Conservation (phyloP, 2,113 vertebrate species). For the Rhynchopsitta pachyrhyncha region DNA sequence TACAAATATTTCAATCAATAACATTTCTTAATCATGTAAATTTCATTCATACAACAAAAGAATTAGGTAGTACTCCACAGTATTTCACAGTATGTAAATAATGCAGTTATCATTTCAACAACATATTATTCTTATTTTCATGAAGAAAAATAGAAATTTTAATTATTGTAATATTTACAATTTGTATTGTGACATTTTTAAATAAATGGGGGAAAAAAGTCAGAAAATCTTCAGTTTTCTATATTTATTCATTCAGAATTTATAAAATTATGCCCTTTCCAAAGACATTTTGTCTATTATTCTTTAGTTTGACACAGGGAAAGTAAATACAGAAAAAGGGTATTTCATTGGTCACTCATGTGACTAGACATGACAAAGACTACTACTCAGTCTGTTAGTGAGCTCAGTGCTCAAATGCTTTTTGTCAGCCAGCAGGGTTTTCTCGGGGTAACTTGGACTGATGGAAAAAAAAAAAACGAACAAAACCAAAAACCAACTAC, state of each 20-base stretch:
- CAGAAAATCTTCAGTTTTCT: neutral
- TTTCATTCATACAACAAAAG: neutral
- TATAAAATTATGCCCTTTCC: neutral
- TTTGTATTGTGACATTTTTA: constrained; percentile 4
- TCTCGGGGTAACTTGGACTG: neutral
- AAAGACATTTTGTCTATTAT: neutral
- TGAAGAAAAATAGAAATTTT: neutral
- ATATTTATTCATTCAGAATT: neutral
- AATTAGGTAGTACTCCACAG: neutral
- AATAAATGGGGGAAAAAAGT: neutral
- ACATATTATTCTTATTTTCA: neutral
- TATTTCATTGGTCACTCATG: neutral
- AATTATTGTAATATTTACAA: neutral
- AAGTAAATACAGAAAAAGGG: neutral
- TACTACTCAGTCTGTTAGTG: neutral
- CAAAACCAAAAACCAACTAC: neutral
- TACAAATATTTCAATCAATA: constrained; percentile 17
- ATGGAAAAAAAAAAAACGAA: neutral
- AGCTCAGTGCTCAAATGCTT: neutral
- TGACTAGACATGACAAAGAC: neutral
- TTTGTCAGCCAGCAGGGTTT: neutral
- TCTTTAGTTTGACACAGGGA: neutral
- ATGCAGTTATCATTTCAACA: constrained; percentile 1
- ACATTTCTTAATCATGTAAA: neutral
- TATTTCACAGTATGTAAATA: constrained; percentile 22